Percentiles rank a stretch among this genome's conserved stretches.
These are phyloP conservation scores for Cephus sareptanus DNA, from an alignment of 2,888 invertebrate species.

Conservation along the genomic window DNA sequence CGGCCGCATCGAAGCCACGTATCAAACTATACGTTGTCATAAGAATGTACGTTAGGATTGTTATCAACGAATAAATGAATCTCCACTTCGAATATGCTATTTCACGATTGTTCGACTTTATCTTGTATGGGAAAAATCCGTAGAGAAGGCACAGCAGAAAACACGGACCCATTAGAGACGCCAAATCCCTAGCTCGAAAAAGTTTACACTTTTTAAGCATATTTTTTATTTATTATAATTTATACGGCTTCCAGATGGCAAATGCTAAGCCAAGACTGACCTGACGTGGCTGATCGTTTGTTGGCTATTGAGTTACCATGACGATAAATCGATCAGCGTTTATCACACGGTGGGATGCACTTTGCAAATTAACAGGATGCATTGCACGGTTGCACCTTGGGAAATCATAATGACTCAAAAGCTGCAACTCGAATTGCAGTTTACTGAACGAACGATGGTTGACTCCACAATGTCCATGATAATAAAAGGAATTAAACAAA, in stretches of 20 bases:
- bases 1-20: conserved; percentile 32
- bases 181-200: conserved; percentile 37
- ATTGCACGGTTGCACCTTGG: not conserved
- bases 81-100: conserved; percentile 29
- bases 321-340: not conserved
- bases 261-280: not conserved
- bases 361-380: not conserved
- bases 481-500: not conserved
- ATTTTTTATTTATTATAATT: not conserved
- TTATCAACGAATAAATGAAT: conserved; percentile 28
- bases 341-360: not conserved
- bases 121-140: conserved; percentile 46
- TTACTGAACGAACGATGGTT: not conserved
- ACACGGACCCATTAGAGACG: conserved; percentile 39
- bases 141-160: conserved; percentile 29
- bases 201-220: conserved; percentile 28
- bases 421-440: not conserved
- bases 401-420: not conserved
- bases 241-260: not conserved
- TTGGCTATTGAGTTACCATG: not conserved
- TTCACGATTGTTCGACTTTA: not conserved
- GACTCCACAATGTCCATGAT: not conserved
- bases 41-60: conserved; percentile 14
- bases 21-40: conserved; percentile 7
- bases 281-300: not conserved